Conservation (phyloP, 2,888 invertebrate genomes). For the Oscheius sp. region DNA sequence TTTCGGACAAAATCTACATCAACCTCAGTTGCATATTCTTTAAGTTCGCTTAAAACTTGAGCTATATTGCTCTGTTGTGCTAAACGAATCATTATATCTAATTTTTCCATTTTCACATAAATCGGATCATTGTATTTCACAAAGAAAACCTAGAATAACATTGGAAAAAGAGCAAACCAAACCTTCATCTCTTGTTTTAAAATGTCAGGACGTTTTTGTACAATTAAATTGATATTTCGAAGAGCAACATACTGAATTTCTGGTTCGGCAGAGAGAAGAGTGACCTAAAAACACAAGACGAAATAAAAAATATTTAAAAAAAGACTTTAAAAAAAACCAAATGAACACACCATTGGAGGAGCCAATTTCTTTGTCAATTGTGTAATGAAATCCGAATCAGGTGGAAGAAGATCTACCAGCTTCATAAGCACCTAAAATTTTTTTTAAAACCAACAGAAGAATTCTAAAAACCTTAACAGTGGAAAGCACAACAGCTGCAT, state of each 20-base stretch:
- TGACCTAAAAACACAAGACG: conserved; percentile 75
- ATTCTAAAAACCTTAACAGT: conserved; percentile 84
- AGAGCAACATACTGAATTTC: conserved; percentile 99
- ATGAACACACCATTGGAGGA: conserved; percentile 92
- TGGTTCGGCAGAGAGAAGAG: conserved; percentile 94
- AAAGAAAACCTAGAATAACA: conserved; percentile 80
- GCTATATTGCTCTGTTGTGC: conserved; percentile 97
- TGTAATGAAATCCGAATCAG: conserved; percentile 90
- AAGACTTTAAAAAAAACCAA: neutral
- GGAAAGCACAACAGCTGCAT: conserved; percentile 96
- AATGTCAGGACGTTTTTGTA: conserved; percentile 96
- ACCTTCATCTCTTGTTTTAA: conserved; percentile 99
- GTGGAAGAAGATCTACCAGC: conserved; percentile 93
- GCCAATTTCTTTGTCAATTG: conserved; percentile 95
- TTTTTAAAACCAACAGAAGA: neutral
- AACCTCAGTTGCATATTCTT: conserved; percentile 97
- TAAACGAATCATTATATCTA: conserved; percentile 98
- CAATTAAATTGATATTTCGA: conserved; percentile 96
- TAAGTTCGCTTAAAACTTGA: conserved; percentile 94
- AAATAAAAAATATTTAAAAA: too few relatives aligned
- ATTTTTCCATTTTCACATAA: conserved; percentile 96
- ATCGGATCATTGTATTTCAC: conserved; percentile 99
- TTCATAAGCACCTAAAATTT: conserved; percentile 83
- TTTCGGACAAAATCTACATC: conserved; percentile 99
- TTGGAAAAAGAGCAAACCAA: neutral